These are phyloP conservation scores for Seladonia tumulorum DNA, from an alignment of 2,888 invertebrate genomes.

Conservation along the genomic window DNA sequence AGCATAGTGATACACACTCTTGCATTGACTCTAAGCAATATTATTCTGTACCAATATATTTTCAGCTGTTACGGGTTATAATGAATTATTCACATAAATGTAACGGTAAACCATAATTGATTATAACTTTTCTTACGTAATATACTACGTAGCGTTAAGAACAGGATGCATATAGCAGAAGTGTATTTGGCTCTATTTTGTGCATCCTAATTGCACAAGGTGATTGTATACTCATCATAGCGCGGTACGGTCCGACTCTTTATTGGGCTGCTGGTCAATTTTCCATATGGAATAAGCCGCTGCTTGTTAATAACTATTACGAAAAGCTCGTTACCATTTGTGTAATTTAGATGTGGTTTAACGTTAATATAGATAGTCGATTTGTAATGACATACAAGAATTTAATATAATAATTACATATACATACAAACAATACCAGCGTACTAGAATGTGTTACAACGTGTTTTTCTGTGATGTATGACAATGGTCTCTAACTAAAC, in stretches of 20 bases:
- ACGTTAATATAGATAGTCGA: constrained; percentile 11
- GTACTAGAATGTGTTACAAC: constrained; percentile 8
- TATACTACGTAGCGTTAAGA: constrained; percentile 8
- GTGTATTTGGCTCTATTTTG: constrained; percentile 12
- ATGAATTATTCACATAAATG: constrained; percentile 7
- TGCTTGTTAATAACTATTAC: constrained; percentile 15
- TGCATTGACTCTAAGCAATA: constrained; percentile 9
- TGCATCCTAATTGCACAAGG: constrained; percentile 18
- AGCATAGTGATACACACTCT: neutral
- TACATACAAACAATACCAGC: constrained; percentile 9
- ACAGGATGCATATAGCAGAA: constrained; percentile 17
- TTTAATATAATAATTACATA: constrained; percentile 16
- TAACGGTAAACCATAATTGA: constrained; percentile 1
- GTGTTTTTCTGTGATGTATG: constrained; percentile 9
- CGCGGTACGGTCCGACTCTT: constrained; percentile 4
- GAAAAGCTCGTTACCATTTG: constrained; percentile 12
- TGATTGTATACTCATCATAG: constrained; percentile 19
- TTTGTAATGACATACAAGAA: constrained; percentile 16
- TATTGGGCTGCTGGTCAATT: constrained; percentile 7
- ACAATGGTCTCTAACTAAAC: constrained; percentile 8
- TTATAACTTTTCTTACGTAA: constrained; percentile 9
- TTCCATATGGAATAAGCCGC: constrained; percentile 8
- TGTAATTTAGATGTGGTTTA: constrained; percentile 19
- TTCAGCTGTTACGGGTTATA: neutral
- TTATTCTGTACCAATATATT: neutral